Evolutionary conservation across 64 coral and sea anemone species (phyloP).

Genomic region (Pachyseris speciosa): DNA sequence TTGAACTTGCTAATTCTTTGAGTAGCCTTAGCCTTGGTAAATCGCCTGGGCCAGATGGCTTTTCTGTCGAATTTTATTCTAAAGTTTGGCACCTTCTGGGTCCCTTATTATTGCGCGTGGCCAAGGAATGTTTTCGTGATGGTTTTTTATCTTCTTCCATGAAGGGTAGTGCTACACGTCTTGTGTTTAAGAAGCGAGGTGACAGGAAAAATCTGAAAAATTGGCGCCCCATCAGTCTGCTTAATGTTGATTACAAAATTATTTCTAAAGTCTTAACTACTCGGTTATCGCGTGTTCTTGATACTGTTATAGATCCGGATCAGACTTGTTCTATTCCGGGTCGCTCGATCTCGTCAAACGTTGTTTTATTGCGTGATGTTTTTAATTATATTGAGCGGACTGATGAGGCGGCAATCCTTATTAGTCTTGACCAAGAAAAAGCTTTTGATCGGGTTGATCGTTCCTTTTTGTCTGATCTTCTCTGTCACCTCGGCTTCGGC

Average conservation of each 20-base stretch:
- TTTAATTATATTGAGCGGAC: background rate
- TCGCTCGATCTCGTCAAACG: background rate
- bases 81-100: conserved; percentile 1
- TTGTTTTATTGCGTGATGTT: background rate
- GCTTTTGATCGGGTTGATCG: background rate
- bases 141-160: background rate
- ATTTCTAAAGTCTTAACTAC: background rate
- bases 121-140: too few relatives aligned
- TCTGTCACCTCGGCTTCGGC: background rate
- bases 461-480: background rate
- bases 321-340: conserved; percentile 16
- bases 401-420: background rate
- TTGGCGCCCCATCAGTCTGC: conserved; percentile 13
- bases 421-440: background rate
- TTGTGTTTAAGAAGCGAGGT: conserved; percentile 13
- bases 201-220: conserved; percentile 4
- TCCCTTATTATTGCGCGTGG: too few relatives aligned
- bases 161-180: background rate
- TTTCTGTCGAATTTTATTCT: conserved; percentile 24
- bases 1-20: conserved; percentile 3
- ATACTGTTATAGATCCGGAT: background rate
- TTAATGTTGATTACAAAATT: conserved; percentile 45
- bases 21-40: background rate
- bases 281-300: background rate
- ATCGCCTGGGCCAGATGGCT: conserved; percentile 28